Evolutionary conservation across 2,797 vertebrate species (phyloP).

Genomic region (Mormyrus proboscirostris): DNA sequence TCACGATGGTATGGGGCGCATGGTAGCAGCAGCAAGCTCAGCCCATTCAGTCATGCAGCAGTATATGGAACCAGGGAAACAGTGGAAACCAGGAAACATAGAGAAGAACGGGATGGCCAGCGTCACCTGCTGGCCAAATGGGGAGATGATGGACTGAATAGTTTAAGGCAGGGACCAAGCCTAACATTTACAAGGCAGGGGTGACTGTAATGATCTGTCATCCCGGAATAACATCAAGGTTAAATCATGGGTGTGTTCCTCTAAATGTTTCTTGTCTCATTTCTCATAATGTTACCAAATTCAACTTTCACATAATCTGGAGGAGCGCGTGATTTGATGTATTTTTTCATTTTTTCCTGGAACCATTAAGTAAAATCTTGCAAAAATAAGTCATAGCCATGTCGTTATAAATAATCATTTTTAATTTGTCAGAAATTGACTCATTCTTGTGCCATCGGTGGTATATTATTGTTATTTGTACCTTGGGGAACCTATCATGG

Average conservation of each 20-base stretch:
- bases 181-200: background rate
- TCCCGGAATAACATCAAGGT: background rate
- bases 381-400: background rate
- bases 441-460: background rate
- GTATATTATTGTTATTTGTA: background rate
- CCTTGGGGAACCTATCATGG: background rate
- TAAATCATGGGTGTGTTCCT: background rate
- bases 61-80: background rate
- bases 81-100: background rate
- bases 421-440: background rate
- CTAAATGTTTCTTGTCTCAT: background rate
- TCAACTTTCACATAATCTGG: background rate
- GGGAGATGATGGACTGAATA: background rate
- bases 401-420: background rate
- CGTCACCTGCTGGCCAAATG: background rate
- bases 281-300: background rate
- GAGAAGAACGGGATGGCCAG: background rate
- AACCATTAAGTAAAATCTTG: background rate
- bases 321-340: background rate
- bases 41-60: background rate
- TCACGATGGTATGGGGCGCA: background rate
- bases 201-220: background rate
- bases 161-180: background rate
- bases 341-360: background rate
- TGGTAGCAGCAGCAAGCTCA: background rate